Evolutionary conservation across 1,140 invertebrate species (phyloP), one percentile per base, ranked within the genome.

Genomic region (Temnothorax curvispinosus): DNA sequence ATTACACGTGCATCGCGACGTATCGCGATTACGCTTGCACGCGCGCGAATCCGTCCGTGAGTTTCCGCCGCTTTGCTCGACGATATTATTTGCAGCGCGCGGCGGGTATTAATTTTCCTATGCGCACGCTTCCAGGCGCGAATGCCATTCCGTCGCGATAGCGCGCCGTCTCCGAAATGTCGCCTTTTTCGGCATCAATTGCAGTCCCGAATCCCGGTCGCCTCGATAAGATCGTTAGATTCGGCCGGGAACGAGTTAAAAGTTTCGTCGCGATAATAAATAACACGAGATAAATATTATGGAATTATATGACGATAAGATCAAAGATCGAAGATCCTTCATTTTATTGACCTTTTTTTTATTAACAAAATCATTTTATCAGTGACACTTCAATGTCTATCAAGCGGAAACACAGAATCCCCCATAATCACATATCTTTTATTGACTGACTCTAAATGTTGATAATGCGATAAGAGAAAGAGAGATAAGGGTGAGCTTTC

Each of bases 41-140:
- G 13, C 75, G 27, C 75, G 64, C 58, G 35, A 58, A 58, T 58
- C 18, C 32, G 38, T 60, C 65, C 50, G 56, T 58, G 76, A 81
- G 35, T 74, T 58, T 21, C 41, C 80, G 41, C 27, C 18, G 86
- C 62, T 56, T 58, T 71, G 56, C 62, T 62, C 87, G 64, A 81
- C 87, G 18, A 41, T 69, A 62, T 88, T 88, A 88, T 85, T 85
- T 82, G 41, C 80, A 84, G 41, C 80, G n/a, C 80, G 77, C 38
- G 38, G 58, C 18, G 60, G 18, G 54, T 84, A 75, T 84, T 84
- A 84, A 62, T 44, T 84, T 84, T 84, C 80, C 69, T 13, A 7
- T 11, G 69, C 41, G 27, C 50, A n/a, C 52, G 18, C 13, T 35
- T 69, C n/a, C 21, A 52, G 13, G 38, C 44, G 18, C 35, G 52